Percentiles rank a stretch among this genome's conserved stretches.
These are phyloP conservation scores for Mastigias papua DNA, from an alignment of 30 jellyfish, hydroid and myxozoan genomes.

Conservation along the genomic window DNA sequence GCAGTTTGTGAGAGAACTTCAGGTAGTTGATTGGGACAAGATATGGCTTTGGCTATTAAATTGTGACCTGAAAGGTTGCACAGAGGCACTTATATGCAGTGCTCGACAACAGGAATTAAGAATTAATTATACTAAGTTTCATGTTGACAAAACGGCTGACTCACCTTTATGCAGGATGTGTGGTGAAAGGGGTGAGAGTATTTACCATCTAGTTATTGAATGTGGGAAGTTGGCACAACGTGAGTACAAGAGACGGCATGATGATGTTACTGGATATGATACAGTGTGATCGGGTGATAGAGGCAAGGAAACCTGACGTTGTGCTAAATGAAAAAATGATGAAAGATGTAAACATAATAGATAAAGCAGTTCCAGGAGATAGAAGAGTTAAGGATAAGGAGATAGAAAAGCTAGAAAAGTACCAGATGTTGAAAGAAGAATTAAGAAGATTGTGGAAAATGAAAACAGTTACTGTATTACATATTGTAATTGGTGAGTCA, in stretches of 20 bases:
- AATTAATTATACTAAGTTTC: conserved; percentile 1
- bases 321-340: background rate
- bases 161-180: conserved; percentile 11
- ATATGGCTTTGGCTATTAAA: conserved; percentile 11
- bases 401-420: background rate
- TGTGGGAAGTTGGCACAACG: conserved; percentile 9
- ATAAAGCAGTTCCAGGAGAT: conserved; percentile 15
- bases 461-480: background rate
- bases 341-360: background rate
- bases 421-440: conserved; percentile 13
- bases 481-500: background rate
- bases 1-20: conserved; percentile 5
- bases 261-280: conserved; percentile 10
- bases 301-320: conserved; percentile 19
- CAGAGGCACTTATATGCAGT: conserved; percentile 19
- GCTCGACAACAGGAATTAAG: conserved; percentile 35
- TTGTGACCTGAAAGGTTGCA: conserved; percentile 21
- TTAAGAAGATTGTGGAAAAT: background rate
- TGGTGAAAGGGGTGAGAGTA: conserved; percentile 33
- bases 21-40: conserved; percentile 4
- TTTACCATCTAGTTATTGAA: conserved; percentile 20
- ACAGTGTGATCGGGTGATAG: conserved; percentile 14
- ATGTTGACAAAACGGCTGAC: conserved; percentile 1
- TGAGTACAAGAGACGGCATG: conserved; percentile 8
- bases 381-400: background rate